Percentiles rank a stretch among this genome's conserved stretches.
Conservation (phyloP, 1,140 invertebrate species). For the Orius insidiosus region DNA sequence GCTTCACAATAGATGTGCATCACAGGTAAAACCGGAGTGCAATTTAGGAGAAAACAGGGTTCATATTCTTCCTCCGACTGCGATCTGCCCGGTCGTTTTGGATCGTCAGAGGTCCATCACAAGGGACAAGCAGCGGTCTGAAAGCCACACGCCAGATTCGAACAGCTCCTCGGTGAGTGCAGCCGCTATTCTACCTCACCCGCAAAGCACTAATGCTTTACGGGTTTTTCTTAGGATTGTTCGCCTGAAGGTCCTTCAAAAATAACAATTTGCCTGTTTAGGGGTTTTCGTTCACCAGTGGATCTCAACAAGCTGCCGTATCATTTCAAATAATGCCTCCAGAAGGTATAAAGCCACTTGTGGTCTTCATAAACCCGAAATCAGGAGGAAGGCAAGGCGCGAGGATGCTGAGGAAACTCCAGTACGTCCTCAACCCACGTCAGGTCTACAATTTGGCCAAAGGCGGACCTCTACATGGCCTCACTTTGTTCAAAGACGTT, state of each 20-base stretch:
- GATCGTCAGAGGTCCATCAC: conserved; percentile 60
- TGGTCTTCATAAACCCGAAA: conserved; percentile 95
- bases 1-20: conserved; percentile 88
- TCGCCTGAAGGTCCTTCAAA: too few relatives aligned
- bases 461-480: conserved; percentile 70
- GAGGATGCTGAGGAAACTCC: conserved; percentile 61
- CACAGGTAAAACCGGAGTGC: conserved; percentile 79
- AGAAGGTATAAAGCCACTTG: conserved; percentile 56
- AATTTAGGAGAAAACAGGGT: conserved; percentile 66
- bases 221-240: too few relatives aligned
- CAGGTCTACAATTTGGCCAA: conserved; percentile 88
- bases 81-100: conserved; percentile 82
- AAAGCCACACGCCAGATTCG: conserved; percentile 26
- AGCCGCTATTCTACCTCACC: too few relatives aligned
- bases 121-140: conserved; percentile 31
- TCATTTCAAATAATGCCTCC: conserved; percentile 69
- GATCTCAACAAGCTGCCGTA: conserved; percentile 31
- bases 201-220: too few relatives aligned
- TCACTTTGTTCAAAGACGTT: conserved; percentile 92
- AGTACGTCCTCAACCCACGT: conserved; percentile 87
- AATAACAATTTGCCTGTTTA: background rate
- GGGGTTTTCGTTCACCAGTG: conserved; percentile 9
- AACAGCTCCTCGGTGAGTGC: conserved; percentile 23
- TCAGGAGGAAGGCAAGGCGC: conserved; percentile 85
- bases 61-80: conserved; percentile 84